phyloP scores from a whole-genome alignment of 2,888 invertebrate genomes.

The Nebria salina region DNA sequence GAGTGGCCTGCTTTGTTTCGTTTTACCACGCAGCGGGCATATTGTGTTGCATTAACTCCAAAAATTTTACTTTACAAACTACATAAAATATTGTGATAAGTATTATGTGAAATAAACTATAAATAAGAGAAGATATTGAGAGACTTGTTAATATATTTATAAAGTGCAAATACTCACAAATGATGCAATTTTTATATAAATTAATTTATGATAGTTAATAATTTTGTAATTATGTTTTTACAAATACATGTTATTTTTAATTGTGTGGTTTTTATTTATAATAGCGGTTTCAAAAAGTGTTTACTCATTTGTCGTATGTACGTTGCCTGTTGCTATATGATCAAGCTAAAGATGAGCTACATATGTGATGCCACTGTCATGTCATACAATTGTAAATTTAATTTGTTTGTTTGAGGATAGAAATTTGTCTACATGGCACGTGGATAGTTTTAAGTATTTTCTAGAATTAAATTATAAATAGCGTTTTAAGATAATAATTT shows the following conservation, averaged over 20 bases:
- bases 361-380: neutral
- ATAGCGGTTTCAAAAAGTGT: conserved; percentile 1
- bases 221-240: conserved; percentile 16
- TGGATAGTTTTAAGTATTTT: neutral
- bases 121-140: conserved; percentile 9
- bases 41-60: conserved; percentile 50
- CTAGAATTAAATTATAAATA: neutral
- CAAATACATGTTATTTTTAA: conserved; percentile 4
- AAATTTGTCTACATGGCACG: neutral
- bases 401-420: neutral
- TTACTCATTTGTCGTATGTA: neutral
- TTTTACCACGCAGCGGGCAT: conserved; percentile 64
- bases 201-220: conserved; percentile 15
- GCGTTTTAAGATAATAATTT: neutral
- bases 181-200: neutral
- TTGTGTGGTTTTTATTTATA: neutral
- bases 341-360: neutral
- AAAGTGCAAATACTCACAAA: conserved; percentile 31
- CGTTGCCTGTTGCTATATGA: neutral
- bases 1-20: conserved; percentile 67
- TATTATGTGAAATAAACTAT: neutral
- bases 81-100: neutral
- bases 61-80: conserved; percentile 8
- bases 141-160: conserved; percentile 28
- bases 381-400: neutral